Conservation (phyloP, 2,888 invertebrate species). For the Prosopocoilus inquinatus region DNA sequence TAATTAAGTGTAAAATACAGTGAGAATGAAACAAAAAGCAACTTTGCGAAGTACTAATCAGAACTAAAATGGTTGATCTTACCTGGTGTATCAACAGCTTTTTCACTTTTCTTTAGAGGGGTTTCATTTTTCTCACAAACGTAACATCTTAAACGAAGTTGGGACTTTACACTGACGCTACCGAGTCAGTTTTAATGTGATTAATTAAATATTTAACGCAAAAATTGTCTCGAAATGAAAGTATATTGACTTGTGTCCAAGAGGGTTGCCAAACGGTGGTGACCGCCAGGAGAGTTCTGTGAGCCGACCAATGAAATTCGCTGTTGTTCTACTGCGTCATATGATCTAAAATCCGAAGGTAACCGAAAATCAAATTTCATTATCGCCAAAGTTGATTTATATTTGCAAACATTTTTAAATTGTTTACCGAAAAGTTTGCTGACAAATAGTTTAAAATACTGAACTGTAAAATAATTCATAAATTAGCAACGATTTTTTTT, state of each 20-base stretch:
- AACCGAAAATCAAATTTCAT: too few species aligned
- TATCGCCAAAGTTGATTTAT: too few species aligned
- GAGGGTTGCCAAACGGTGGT: constrained; percentile 20
- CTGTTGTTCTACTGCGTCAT: not conserved
- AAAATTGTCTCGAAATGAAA: constrained; percentile 13
- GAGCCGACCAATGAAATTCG: constrained; percentile 7
- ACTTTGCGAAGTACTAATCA: constrained; percentile 16
- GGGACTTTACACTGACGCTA: constrained; percentile 5
- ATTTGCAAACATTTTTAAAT: too few species aligned
- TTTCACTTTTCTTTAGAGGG: constrained; percentile 17
- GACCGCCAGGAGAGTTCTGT: constrained; percentile 17
- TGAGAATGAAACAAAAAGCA: constrained; percentile 12
- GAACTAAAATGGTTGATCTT: constrained; percentile 25
- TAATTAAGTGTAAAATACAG: constrained; percentile 7
- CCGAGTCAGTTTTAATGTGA: constrained; percentile 4
- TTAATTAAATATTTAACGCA: constrained; percentile 9
- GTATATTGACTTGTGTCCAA: constrained; percentile 19
- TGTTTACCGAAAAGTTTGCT: too few species aligned
- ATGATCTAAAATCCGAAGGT: not conserved
- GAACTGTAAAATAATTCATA: too few species aligned
- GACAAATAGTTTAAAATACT: too few species aligned
- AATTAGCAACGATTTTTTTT: too few species aligned
- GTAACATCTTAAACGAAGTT: constrained; percentile 33
- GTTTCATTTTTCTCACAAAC: constrained; percentile 20
- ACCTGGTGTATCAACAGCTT: constrained; percentile 25